phyloP scores from a whole-genome alignment of 53 echinoderm and acorn worm genomes.

The Patiria pectinifera region DNA sequence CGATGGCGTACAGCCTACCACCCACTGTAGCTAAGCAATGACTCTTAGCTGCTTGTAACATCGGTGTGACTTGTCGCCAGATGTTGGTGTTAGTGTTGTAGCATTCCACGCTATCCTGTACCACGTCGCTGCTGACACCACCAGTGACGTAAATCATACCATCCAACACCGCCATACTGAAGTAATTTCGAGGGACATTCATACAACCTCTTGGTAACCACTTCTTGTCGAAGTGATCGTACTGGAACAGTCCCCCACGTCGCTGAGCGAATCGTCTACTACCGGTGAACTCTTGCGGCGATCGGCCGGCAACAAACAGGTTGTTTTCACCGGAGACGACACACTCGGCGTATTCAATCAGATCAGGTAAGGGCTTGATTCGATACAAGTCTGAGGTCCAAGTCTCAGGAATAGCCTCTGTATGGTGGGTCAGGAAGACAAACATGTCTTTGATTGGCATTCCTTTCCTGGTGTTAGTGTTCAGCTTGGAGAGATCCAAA shows the following conservation, averaged over 20 bases:
- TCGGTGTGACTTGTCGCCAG: slow-evolving; percentile 81
- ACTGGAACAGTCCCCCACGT: slow-evolving; percentile 94
- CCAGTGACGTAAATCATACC: slow-evolving; percentile 92
- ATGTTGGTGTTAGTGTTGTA: slow-evolving; percentile 87
- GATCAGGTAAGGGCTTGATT: slow-evolving; percentile 90
- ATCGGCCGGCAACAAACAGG: slow-evolving; percentile 86
- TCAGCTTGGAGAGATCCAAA: slow-evolving; percentile 87
- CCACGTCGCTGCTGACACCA: slow-evolving; percentile 82
- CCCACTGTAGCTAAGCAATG: slow-evolving; percentile 85
- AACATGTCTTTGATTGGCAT: slow-evolving; percentile 98
- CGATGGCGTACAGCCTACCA: slow-evolving; percentile 87
- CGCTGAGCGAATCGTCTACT: slow-evolving; percentile 83
- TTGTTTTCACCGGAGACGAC: slow-evolving; percentile 97
- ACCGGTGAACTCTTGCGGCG: slow-evolving; percentile 88
- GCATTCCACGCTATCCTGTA: slow-evolving; percentile 83
- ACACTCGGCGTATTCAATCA: slow-evolving; percentile 92
- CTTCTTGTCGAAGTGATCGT: slow-evolving; percentile 97
- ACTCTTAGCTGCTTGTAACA: slow-evolving; percentile 79
- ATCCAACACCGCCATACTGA: slow-evolving; percentile 92
- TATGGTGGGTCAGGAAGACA: slow-evolving; percentile 88
- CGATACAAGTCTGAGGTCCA: slow-evolving; percentile 74
- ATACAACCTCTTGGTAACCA: slow-evolving; percentile 95
- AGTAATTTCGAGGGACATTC: slow-evolving; percentile 84
- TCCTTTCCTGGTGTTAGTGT: slow-evolving; percentile 88
- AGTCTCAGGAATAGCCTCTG: slow-evolving; percentile 77